Evolutionary conservation across 2,113 vertebrate species (phyloP), one percentile per base, ranked within the genome.

Genomic region (Vireo altiloquus): DNA sequence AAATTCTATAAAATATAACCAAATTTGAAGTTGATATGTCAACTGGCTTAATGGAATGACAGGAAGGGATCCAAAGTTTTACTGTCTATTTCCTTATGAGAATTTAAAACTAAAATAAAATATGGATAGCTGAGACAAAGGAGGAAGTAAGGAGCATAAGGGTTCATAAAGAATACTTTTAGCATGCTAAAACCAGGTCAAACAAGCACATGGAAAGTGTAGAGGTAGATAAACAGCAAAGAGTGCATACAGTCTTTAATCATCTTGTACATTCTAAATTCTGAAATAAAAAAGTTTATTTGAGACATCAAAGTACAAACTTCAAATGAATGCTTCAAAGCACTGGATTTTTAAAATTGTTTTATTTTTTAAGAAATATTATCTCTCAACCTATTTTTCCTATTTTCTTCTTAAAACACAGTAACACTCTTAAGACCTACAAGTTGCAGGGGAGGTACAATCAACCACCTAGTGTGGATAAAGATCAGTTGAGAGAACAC

Each of bases 301-400:
- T 56, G 65, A 76, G 23, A 82, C 65, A 82, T 22, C 9, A 37
- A 87, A 64, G 25, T 46, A 82, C 20, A 76, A 87, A 59, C 17
- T 60, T 88, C n/a, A 87, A 94, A 93, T 17, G 85, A 47, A 54
- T 65, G 3, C 22, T 72, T 57, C 39, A 39, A 83, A 95, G 63
- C 50, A 52, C 6, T 66, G 50, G 15, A 30, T 50, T 76, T 87
- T 64, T 31, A 46, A 33, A 44, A 49, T 68, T 49, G 25, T 74
- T 94, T 94, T 94, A 87, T 92, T 95, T 94, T 92, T 91, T 31
- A 92, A 69, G 81, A 94, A 96, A 95, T 65, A 70, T 6, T 89
- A 12, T 87, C 24, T 79, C 30, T 60, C 57, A 83, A 42, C 7
- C 19, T 96, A 94, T 54, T 94, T 76, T 76, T 50, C 24, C 28